These are phyloP conservation scores for Diuraphis noxia DNA, from an alignment of 1,140 invertebrate genomes.

Conservation along the genomic window DNA sequence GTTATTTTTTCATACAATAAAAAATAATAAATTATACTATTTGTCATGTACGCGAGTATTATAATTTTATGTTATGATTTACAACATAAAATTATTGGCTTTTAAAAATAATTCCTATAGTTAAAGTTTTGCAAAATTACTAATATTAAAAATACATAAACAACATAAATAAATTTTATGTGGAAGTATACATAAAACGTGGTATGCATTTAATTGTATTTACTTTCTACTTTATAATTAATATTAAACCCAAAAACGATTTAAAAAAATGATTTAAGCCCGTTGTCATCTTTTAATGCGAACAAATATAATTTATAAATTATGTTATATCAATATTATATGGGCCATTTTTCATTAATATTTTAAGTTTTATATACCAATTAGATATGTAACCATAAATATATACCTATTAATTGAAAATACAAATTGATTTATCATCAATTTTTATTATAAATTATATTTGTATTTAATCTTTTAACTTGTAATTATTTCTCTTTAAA, in stretches of 20 bases:
- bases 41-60: no score
- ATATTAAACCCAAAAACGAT: background rate
- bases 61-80: no score
- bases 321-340: background rate
- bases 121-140: background rate
- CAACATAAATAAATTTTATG: background rate
- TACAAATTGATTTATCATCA: background rate
- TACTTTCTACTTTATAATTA: background rate
- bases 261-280: background rate
- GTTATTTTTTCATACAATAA: no score
- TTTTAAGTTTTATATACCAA: background rate
- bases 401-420: background rate
- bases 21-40: no score
- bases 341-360: no score
- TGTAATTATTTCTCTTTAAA: background rate
- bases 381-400: background rate
- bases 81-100: background rate
- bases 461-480: background rate
- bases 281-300: background rate
- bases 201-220: background rate
- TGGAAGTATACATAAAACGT: background rate
- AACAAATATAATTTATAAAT: background rate
- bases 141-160: background rate
- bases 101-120: background rate
- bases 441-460: background rate